These are phyloP conservation scores for Punctoribates punctum DNA, from an alignment of 2,888 invertebrate genomes.

Conservation along the genomic window DNA sequence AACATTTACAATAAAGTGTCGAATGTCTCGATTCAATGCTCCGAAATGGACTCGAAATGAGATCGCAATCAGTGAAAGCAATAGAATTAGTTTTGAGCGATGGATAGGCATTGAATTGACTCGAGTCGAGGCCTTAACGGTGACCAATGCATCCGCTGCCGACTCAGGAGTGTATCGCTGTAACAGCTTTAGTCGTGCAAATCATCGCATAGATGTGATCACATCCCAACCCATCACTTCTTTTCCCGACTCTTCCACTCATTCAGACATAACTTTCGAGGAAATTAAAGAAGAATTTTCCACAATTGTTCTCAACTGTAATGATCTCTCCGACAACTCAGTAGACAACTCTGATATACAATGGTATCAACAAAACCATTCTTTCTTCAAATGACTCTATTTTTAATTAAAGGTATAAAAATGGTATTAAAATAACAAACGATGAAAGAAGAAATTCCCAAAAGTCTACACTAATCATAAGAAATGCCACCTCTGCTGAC, in stretches of 20 bases:
- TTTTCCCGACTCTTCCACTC: not conserved
- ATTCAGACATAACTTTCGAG: not conserved
- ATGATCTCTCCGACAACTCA: not conserved
- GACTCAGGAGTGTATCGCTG: constrained; percentile 47
- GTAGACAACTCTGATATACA: not conserved
- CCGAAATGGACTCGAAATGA: constrained; percentile 47
- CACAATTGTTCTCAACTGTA: constrained; percentile 26
- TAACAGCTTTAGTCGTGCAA: constrained; percentile 40
- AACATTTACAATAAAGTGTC: constrained; percentile 44
- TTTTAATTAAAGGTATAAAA: constrained; percentile 30
- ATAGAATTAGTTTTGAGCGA: not conserved
- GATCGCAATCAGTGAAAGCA: constrained; percentile 11
- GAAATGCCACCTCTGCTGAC: constrained; percentile 36
- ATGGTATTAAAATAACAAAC: not conserved
- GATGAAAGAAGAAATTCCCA: constrained; percentile 11
- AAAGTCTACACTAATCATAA: constrained; percentile 3
- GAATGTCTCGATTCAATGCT: constrained; percentile 44
- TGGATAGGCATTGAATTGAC: constrained; percentile 2
- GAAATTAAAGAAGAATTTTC: constrained; percentile 22
- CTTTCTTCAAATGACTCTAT: not conserved
- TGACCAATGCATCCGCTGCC: constrained; percentile 32
- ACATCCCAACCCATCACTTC: not conserved
- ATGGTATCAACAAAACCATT: constrained; percentile 1
- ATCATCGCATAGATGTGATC: constrained; percentile 39
- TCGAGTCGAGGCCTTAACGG: not conserved